These are phyloP conservation scores for Sclerodermus sp. DNA, from an alignment of 2,888 invertebrate species.

Conservation along the genomic window DNA sequence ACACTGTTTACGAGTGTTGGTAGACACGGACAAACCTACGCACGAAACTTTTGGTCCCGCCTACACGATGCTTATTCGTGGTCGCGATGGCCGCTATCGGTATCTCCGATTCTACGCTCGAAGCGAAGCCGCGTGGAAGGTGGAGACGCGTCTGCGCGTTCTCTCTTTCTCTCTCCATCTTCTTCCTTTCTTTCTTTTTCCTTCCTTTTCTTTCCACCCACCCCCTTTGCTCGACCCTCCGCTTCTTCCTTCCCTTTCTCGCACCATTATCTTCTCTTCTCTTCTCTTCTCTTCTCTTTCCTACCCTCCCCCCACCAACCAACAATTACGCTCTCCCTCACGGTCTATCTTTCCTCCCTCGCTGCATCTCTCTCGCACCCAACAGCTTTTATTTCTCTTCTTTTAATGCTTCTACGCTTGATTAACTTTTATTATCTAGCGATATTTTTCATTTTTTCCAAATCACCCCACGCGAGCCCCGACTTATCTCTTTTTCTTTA, in stretches of 20 bases:
- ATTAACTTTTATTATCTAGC: too few relatives aligned
- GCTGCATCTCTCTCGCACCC: too few relatives aligned
- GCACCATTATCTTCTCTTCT: slow-evolving; percentile 10
- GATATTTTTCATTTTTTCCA: too few relatives aligned
- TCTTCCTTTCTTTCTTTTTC: slow-evolving; percentile 37
- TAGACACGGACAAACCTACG: slow-evolving; percentile 10
- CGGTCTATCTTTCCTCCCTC: slow-evolving; percentile 10
- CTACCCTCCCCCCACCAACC: slow-evolving; percentile 37
- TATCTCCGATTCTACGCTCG: slow-evolving; percentile 41
- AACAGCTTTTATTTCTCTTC: too few relatives aligned
- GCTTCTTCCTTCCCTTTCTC: too few relatives aligned
- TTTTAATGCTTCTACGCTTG: too few relatives aligned
- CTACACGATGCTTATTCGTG: slow-evolving; percentile 51
- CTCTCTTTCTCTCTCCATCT: slow-evolving; percentile 26
- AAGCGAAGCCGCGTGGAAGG: slow-evolving; percentile 35
- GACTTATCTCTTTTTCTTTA: too few relatives aligned
- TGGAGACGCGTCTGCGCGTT: slow-evolving; percentile 51
- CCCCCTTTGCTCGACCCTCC: slow-evolving; percentile 16
- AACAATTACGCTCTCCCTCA: too few relatives aligned
- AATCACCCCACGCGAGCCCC: too few relatives aligned
- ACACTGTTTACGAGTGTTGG: too few relatives aligned
- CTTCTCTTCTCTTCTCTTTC: slow-evolving; percentile 22
- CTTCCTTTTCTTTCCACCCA: slow-evolving; percentile 27
- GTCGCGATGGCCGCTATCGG: slow-evolving; percentile 54
- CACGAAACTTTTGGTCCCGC: slow-evolving; percentile 47